These are phyloP conservation scores for Mus minutoides DNA, from an alignment of 2,797 vertebrate species.

Conservation along the genomic window DNA sequence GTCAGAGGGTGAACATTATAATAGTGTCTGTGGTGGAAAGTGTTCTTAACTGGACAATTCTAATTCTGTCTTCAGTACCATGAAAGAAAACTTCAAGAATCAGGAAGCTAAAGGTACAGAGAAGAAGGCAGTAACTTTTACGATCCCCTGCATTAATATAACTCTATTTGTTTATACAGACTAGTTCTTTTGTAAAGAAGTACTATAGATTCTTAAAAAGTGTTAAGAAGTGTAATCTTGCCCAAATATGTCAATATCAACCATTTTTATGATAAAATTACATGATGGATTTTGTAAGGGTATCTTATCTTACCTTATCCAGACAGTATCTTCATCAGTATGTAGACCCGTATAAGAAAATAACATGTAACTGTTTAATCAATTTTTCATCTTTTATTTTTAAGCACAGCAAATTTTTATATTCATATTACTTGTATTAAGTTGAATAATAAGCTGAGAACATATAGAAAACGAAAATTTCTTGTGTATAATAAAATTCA, in stretches of 20 bases:
- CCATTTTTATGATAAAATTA: background rate
- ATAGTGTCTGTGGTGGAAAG: background rate
- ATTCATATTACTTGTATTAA: background rate
- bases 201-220: background rate
- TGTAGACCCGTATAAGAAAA: background rate
- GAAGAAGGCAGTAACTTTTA: background rate
- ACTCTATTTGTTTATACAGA: background rate
- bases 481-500: background rate
- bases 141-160: background rate
- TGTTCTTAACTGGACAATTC: background rate
- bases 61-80: background rate
- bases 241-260: background rate
- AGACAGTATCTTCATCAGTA: background rate
- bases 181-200: background rate
- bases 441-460: background rate
- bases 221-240: background rate
- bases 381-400: background rate
- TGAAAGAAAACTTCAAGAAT: background rate
- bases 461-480: background rate
- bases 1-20: background rate
- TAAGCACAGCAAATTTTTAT: background rate
- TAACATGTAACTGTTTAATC: background rate
- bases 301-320: background rate
- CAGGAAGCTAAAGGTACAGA: background rate
- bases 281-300: background rate